Evolutionary conservation across 2,113 vertebrate genomes (phyloP).

Genomic region (Atractosteus spatula): DNA sequence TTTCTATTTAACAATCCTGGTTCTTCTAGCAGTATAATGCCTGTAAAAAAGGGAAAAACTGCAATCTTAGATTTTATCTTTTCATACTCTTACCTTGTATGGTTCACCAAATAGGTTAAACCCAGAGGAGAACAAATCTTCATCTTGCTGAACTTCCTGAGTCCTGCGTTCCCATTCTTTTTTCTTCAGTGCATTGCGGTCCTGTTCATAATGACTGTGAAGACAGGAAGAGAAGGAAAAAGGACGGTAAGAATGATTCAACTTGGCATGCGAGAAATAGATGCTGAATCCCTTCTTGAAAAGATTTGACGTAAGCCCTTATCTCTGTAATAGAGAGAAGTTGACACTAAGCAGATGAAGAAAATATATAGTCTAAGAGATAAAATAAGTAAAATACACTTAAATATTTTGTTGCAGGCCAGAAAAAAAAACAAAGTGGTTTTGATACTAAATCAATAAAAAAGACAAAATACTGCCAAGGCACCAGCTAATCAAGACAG

Average conservation of each 20-base stretch:
- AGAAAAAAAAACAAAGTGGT: not conserved
- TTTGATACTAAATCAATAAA: constrained; percentile 3
- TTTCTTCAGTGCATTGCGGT: constrained; percentile 89
- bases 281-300: constrained; percentile 25
- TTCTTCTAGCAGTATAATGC: constrained; percentile 20
- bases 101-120: constrained; percentile 98
- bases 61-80: constrained; percentile 19
- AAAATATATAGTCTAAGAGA: constrained; percentile 17
- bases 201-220: constrained; percentile 90
- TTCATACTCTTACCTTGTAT: constrained; percentile 81
- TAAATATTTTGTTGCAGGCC: constrained; percentile 22
- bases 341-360: constrained; percentile 37
- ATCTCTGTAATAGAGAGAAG: constrained; percentile 35
- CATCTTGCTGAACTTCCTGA: constrained; percentile 97
- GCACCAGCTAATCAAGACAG: not conserved
- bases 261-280: constrained; percentile 36
- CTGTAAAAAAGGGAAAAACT: constrained; percentile 8
- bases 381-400: constrained; percentile 34
- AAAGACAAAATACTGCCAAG: constrained; percentile 26
- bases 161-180: constrained; percentile 95
- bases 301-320: constrained; percentile 31
- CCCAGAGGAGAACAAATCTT: constrained; percentile 92
- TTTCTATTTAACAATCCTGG: constrained; percentile 19
- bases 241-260: constrained; percentile 31
- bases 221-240: constrained; percentile 38